Conservation (phyloP, 1,140 invertebrate species). For the Drosophila nebulosa region DNA sequence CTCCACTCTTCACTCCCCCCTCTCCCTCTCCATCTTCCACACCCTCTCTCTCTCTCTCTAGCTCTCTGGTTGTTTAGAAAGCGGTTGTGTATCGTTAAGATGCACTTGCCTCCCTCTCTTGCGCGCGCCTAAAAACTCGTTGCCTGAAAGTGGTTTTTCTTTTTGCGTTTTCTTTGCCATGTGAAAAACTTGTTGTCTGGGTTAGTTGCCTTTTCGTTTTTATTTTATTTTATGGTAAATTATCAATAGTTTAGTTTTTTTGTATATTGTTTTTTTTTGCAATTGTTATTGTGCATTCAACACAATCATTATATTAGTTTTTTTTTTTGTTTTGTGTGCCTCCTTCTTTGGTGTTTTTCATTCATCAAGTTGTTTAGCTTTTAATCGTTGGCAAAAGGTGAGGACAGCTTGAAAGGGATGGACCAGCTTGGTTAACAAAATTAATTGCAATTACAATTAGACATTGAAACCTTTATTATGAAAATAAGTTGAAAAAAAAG, state of each 20-base stretch:
- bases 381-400: neutral
- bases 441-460: neutral
- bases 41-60: neutral
- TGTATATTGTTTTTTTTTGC: conserved; percentile 11
- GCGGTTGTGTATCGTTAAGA: conserved; percentile 52
- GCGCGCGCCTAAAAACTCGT: conserved; percentile 60
- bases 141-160: conserved; percentile 13
- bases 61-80: conserved; percentile 55
- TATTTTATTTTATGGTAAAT: conserved; percentile 8
- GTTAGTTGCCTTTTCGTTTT: neutral
- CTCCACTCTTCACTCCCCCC: neutral
- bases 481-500: neutral
- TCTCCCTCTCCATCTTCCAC: no score
- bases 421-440: neutral
- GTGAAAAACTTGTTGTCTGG: conserved; percentile 3
- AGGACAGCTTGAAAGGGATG: neutral
- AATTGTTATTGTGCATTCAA: conserved; percentile 5
- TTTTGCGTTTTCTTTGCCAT: neutral
- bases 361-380: conserved; percentile 2
- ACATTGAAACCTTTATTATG: neutral
- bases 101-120: conserved; percentile 48
- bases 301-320: neutral
- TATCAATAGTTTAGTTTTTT: no score
- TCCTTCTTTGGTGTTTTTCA: neutral
- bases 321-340: neutral